Base-by-base conservation (phyloP, 2,113 vertebrate genomes). In the Ursus arctos region DNA sequence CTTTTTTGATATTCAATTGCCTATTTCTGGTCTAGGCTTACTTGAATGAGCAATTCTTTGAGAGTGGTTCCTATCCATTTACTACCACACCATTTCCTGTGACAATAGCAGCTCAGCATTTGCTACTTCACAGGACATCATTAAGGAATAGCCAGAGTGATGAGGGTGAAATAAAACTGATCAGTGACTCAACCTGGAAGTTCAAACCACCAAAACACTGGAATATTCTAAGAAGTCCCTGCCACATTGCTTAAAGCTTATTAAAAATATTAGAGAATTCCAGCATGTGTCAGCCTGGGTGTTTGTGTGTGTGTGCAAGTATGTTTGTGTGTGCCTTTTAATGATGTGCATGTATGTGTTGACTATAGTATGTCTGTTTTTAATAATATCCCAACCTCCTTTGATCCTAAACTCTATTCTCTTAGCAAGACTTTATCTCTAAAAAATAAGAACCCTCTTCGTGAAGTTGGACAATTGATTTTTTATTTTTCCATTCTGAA, bases 361-460 rank as follows among this genome's bases (percentile, higher is more conserved):
- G 22, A 80, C 18, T 63, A 40, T 18, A 40, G 21, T 28, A 40
- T 92, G 31, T 59, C 80, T 94, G 4, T 61, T 94, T 96, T 71
- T 87, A 93, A 61, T 9, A 96, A 72, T 26, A 76, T 74, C 18
- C 95, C 18, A 0, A 47, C 2, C 26, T 92, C 59, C 31, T 92
- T 97, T 76, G 74, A 86, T 74, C 69, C 31, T 74, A 90, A 95
- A 89, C 24, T 67, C 55, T 83, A 83, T 95, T 86, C 55, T 94
- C 11, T 51, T 21, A 65, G 18, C 0, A 88, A 92, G 7, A 79
- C 13, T 74, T 94, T 79, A 95, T 79, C 94, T 97, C 57, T 95
- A 87, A 92, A 47, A 91, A 91, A 88, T 77, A 51, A 96, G 18
- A 95, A 47, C 36, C 84, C 13, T 94, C 63, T 93, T 95, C 85